Evolutionary conservation across 64 coral and sea anemone species (phyloP).

Genomic region (Stylophora pistillata): DNA sequence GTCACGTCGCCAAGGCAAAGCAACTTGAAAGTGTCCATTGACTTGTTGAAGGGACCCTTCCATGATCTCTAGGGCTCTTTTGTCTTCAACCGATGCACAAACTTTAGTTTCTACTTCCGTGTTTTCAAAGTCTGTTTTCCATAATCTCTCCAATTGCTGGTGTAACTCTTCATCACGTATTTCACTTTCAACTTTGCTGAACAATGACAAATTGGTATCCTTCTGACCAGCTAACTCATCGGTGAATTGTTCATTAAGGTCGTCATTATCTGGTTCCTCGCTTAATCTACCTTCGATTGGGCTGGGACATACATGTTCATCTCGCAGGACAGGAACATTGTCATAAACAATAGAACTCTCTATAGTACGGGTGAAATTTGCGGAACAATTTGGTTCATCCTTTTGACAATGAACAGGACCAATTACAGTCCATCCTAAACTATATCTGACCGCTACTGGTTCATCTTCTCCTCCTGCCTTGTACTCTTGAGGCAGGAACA

Average conservation of each 20-base stretch:
- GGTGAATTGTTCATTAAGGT: not conserved
- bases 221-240: not conserved
- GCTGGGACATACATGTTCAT: no score
- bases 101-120: constrained; percentile 13
- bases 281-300: no score
- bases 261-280: no score
- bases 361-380: no score
- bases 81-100: constrained; percentile 34
- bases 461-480: no score
- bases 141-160: not conserved
- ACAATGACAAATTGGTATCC: not conserved
- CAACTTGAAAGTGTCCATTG: constrained; percentile 43
- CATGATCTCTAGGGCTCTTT: not conserved
- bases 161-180: not conserved
- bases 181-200: not conserved
- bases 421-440: no score
- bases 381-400: no score
- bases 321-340: no score
- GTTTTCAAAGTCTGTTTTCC: not conserved
- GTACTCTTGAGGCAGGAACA: no score
- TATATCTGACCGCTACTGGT: no score
- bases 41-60: constrained; percentile 13
- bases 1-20: constrained; percentile 36
- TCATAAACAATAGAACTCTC: no score
- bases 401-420: no score